These are phyloP conservation scores for Meriones psammophilus DNA, from an alignment of 2,797 vertebrate species.

Conservation along the genomic window DNA sequence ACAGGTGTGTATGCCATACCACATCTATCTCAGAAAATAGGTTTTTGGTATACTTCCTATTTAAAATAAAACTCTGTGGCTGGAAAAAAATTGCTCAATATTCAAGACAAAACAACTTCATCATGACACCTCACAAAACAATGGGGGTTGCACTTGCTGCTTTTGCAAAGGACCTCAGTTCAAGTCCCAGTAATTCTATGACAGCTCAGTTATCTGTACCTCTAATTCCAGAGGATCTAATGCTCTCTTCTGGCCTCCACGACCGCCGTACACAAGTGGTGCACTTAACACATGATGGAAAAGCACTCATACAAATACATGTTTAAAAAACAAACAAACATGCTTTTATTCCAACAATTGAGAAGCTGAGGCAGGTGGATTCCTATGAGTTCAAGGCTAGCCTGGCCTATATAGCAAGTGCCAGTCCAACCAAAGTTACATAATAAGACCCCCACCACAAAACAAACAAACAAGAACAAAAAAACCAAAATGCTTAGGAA, in stretches of 20 bases:
- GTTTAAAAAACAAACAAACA: background rate
- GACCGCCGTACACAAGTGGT: background rate
- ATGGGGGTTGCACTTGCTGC: background rate
- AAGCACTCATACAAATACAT: background rate
- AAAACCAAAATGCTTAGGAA: background rate
- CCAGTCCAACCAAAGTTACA: background rate
- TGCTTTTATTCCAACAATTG: background rate
- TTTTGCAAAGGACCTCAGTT: background rate
- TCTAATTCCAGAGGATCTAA: background rate
- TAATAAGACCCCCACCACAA: background rate
- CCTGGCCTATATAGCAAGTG: background rate
- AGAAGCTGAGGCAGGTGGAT: background rate
- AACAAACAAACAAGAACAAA: background rate
- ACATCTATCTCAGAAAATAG: background rate
- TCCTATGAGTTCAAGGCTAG: background rate
- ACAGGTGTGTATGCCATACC: too few species aligned
- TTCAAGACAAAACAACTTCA: slow-evolving; percentile 27
- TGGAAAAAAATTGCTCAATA: slow-evolving; percentile 41
- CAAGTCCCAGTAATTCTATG: background rate
- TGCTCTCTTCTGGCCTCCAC: background rate
- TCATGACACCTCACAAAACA: background rate
- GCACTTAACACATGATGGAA: background rate
- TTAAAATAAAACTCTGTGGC: slow-evolving; percentile 21
- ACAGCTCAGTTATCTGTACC: background rate
- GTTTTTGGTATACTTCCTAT: slow-evolving; percentile 6